Base-by-base conservation (phyloP, 2,888 invertebrate genomes). In the Polymixis flavicincta region DNA sequence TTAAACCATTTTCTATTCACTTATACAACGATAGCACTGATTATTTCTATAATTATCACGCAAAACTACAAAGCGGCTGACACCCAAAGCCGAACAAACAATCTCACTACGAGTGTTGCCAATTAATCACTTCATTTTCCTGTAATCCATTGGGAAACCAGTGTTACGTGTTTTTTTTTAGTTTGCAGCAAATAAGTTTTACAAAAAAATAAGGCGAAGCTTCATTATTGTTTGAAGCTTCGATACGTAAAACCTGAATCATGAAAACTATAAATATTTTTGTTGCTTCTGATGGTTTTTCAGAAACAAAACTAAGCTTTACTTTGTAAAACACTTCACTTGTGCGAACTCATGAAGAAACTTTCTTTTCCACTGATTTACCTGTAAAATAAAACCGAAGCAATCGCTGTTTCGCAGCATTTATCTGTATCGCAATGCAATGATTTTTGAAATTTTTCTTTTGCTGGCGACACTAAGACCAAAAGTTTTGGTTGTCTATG, bases 11-110 rank as follows among this genome's bases (percentile, higher is more conserved):
- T 93, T 95, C 88, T 91, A 89, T 92, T 92, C 91, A 93, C 88
- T 89, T 90, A 87, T 77, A 89, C 89, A 89, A 86, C 83, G 89
- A 91, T 91, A 94, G 89, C 92, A 94, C 92, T 91, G 91, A 92
- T 89, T 94, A 92, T 89, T 94, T 93, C 92, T 91, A 91, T 90
- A 94, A 91, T 92, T 94, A 92, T 91, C 91, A 92, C 90, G 92
- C 89, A 94, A 95, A 95, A 94, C 92, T 92, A 93, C 89, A 92
- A 93, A 92, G 93, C 94, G 94, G 94, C 94, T 96, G 95, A 95
- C 96, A 96, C 95, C 95, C 96, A 94, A 96, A 94, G 95, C 96
- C 96, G 96, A 95, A 95, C 96, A 95, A 96, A 95, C 95, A 96
- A 96, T 93, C 90, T 85, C 85, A 90, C 90, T 90, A 74, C 54